phyloP scores from a whole-genome alignment of 2,888 invertebrate genomes.

The Tetropium fuscum region DNA sequence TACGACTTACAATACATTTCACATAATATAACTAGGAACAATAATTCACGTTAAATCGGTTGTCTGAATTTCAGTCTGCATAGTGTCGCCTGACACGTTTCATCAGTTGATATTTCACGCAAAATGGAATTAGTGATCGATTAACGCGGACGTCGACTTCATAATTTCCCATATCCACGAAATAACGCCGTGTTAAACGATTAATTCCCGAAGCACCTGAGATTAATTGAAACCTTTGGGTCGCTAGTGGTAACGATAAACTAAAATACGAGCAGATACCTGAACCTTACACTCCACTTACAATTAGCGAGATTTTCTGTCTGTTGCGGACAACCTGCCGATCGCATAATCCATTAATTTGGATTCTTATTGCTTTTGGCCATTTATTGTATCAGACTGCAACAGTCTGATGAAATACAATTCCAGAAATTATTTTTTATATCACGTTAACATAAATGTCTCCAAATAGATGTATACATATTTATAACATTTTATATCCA shows the following conservation, averaged over 20 bases:
- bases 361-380: no score
- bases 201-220: slow-evolving; percentile 44
- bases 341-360: no score
- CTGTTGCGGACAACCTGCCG: no score
- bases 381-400: no score
- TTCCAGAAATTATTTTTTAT: no score
- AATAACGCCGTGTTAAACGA: slow-evolving; percentile 44
- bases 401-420: no score
- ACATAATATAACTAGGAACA: slow-evolving; percentile 19
- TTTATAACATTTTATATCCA: no score
- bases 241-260: slow-evolving; percentile 30
- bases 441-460: no score
- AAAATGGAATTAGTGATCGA: slow-evolving; percentile 43
- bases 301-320: no score
- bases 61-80: no score
- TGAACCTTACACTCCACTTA: neutral
- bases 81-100: slow-evolving; percentile 31
- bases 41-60: slow-evolving; percentile 7
- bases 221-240: slow-evolving; percentile 43
- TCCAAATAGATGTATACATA: no score
- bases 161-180: slow-evolving; percentile 41
- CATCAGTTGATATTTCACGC: slow-evolving; percentile 34
- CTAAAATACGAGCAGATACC: neutral
- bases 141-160: slow-evolving; percentile 38
- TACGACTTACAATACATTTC: slow-evolving; percentile 17